A percentile compares a stretch with the other conserved stretches of the same genome.
phyloP scores from a whole-genome alignment of 2,113 vertebrate species.

The Heterochromis multidens region DNA sequence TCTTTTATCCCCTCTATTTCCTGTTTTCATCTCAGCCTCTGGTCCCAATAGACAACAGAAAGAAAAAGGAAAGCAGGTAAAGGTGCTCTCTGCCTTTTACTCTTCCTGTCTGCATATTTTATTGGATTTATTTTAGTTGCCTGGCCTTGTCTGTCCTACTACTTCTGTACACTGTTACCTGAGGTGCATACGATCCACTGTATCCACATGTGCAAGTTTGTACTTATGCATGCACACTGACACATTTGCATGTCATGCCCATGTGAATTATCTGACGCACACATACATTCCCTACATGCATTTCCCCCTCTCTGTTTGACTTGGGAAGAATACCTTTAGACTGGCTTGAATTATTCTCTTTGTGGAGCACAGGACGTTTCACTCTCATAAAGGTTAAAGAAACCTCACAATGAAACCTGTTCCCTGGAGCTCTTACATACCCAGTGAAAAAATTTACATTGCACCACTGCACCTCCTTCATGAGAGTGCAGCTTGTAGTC shows the following conservation, averaged over 20 bases:
- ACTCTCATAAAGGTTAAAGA: conserved; percentile 47
- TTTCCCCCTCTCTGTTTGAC: neutral
- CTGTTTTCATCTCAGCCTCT: conserved; percentile 40
- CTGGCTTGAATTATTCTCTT: conserved; percentile 59
- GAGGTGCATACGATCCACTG: neutral
- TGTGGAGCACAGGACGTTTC: conserved; percentile 36
- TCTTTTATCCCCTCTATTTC: conserved; percentile 36
- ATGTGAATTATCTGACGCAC: neutral
- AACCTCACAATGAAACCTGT: conserved; percentile 26
- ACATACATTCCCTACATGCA: neutral
- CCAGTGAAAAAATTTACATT: conserved; percentile 39
- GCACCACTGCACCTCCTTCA: conserved; percentile 5
- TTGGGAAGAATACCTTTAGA: conserved; percentile 15
- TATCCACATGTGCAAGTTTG: neutral
- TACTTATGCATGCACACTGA: neutral
- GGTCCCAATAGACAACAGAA: conserved; percentile 46
- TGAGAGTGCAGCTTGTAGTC: neutral
- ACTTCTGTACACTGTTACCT: neutral
- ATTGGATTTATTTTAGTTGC: conserved; percentile 47
- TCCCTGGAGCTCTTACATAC: conserved; percentile 32
- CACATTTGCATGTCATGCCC: neutral
- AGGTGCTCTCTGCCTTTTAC: conserved; percentile 22
- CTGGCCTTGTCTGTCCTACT: conserved; percentile 20
- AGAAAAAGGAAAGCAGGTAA: conserved; percentile 53
- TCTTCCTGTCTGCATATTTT: conserved; percentile 57